Evolutionary conservation across 1,140 invertebrate species (phyloP), one percentile per base, ranked within the genome.

Genomic region (Uloborus diversus): DNA sequence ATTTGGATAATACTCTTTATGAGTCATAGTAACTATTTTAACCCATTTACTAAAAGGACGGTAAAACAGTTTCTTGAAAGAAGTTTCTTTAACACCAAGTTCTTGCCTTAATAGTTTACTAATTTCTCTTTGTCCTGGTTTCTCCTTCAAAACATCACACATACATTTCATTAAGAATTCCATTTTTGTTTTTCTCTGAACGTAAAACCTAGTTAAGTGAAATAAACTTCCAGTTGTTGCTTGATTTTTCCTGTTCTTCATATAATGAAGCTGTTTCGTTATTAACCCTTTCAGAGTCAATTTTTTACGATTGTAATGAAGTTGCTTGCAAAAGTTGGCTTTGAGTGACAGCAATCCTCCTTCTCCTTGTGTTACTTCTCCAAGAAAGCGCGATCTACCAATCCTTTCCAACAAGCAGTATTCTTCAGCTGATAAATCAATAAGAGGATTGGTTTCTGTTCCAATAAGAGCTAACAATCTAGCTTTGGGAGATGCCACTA

Each of bases 321-420:
- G 85, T 2, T 88, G 87, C 85, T 92, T 93, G 1, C 91, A 86
- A 85, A 91, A 89, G 79, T 90, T 88, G 25, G 84, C 85, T 64
- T 87, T 83, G 3, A 84, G 80, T 47, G 85, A 73, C 51, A 92
- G 85, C 7, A 78, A 23, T 80, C 91, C 90, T 27, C 87, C 85
- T 81, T 90, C 90, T 42, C 93, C 93, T 35, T 90, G 88, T 17
- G 92, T 93, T 7, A 92, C 87, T 85, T 93, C 92, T 0, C 94
- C 93, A 82, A 90, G 88, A 70, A 90, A 88, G 20, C 94, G 88
- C 25, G 90, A 86, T 81, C 93, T 88, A n/a, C 92, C 94, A 71
- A 96, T 91, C 83, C 91, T 86, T 87, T 96, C 94, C 32, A 94
- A 85, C 27, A 95, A 87, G 82, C 91, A 91, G 84, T 93, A 96